Evolutionary conservation across 2,797 vertebrate genomes (phyloP), one percentile per base, ranked within the genome.

Genomic region (Cuniculus paca): DNA sequence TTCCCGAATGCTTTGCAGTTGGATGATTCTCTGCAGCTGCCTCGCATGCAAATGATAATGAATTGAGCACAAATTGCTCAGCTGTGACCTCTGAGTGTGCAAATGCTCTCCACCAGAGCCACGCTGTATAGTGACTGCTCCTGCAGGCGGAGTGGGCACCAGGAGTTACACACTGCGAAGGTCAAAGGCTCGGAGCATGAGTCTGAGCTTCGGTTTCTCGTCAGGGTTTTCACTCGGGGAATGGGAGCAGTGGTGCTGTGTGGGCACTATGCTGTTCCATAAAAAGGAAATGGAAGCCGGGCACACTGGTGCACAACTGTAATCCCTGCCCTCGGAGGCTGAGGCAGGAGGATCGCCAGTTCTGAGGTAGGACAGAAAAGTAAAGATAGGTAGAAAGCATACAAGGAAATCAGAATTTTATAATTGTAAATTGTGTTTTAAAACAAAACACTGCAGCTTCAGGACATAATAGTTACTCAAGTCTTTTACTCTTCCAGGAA

Each of bases 21-120:
- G 26, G 98, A 96, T 98, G 94, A 98, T 98, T 98, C 98, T 97
- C 98, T 98, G 95, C 98, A 98, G 98, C 98, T 98, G 98, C 97
- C 96, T 97, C 95, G 92, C 80, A 96, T 97, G 61, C 39, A 97
- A 97, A 97, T 98, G 96, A 98, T 98, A 98, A 98, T 98, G 97
- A 97, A 95, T 90, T 97, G 96, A 95, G 86, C 97, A 97, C 96
- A 98, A 98, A 98, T 88, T 91, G 95, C 97, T 97, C 97, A 96
- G 93, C 94, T 94, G 96, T 96, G 97, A 98, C 97, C 95, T 98
- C 95, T 97, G 93, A 56, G 54, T 22, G 98, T 96, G 80, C 98
- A 98, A 98, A 98, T 98, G 98, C 92, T 98, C 97, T 96, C 98
- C 98, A 98, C 77, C 97, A 98, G 98, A 98, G 98, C 50, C 50